Conservation (phyloP, 2,113 vertebrate species). For the Thoracochromis brauschi region DNA sequence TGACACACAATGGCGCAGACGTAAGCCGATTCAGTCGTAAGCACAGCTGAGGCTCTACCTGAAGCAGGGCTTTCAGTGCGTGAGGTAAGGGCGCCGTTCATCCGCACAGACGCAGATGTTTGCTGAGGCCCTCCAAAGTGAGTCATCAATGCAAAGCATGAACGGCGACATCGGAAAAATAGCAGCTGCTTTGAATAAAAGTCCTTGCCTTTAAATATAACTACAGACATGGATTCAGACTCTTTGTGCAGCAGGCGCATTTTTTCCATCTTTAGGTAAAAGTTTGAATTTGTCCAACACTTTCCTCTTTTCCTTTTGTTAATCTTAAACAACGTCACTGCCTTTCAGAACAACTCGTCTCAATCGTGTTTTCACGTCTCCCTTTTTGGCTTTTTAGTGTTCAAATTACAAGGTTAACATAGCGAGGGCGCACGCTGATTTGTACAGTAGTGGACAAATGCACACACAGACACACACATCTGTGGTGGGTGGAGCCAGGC, state of each 20-base stretch:
- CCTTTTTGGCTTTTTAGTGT: not conserved
- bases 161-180: not conserved
- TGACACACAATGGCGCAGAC: not conserved
- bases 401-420: not conserved
- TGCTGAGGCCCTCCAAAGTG: not conserved
- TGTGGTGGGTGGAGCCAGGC: constrained; percentile 43
- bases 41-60: not conserved
- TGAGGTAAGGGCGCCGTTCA: not conserved
- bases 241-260: not conserved
- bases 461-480: constrained; percentile 11
- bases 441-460: not conserved
- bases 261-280: not conserved
- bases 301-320: no score
- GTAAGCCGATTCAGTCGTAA: not conserved
- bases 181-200: not conserved
- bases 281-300: not conserved
- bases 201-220: not conserved
- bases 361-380: not conserved
- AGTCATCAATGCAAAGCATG: not conserved
- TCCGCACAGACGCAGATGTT: not conserved
- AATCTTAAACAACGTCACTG: not conserved
- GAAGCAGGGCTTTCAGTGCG: not conserved
- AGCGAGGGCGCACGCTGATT: not conserved
- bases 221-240: not conserved
- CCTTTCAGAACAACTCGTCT: not conserved